Evolutionary conservation across 53 echinoderm and acorn worm genomes (phyloP), one percentile per base, ranked within the genome.

Genomic region (Holothuria scabra): DNA sequence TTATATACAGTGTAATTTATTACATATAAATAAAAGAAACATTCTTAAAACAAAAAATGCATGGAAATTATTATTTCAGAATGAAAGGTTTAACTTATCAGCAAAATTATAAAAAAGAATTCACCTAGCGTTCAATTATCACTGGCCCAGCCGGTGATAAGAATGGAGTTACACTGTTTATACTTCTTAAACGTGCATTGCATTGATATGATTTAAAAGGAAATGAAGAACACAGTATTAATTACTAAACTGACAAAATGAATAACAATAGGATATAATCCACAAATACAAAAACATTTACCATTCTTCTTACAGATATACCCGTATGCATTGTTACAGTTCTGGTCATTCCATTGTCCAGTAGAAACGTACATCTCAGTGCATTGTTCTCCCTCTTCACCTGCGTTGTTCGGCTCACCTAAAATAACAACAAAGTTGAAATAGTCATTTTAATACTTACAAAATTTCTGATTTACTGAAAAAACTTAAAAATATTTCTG

Each of bases 301-400:
- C 95, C 88, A 29, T 64, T 86, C 67, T 92, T 90, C 60, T 95
- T 90, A 88, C 95, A 95, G 66, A 90, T 83, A 60, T 83, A 95
- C 34, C 90, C 86, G 16, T 32, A 59, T 12, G 48, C 23, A 22
- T 26, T 56, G 37, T 59, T 33, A 64, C 89, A 95, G 63, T 46
- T 21, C 46, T 86, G 59, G 34, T 94, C 95, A 82, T 95, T 93
- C 95, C 95, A 95, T 1, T 55, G 81, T 12, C 89, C 95, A 44
- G 68, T 85, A 7, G 16, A 46, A 3, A 83, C 46, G 46, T 82
- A 81, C n/a, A 95, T 91, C 59, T 95, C 74, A 56, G 85, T 81
- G 78, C 95, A 95, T 59, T 95, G 90, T 56, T 91, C 91, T 0
- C 90, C 89, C 24, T 26, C 56, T 22, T 30, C 80, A 16, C 81